phyloP scores from a whole-genome alignment of 2,888 invertebrate species.

The Xiphydria camelus region DNA sequence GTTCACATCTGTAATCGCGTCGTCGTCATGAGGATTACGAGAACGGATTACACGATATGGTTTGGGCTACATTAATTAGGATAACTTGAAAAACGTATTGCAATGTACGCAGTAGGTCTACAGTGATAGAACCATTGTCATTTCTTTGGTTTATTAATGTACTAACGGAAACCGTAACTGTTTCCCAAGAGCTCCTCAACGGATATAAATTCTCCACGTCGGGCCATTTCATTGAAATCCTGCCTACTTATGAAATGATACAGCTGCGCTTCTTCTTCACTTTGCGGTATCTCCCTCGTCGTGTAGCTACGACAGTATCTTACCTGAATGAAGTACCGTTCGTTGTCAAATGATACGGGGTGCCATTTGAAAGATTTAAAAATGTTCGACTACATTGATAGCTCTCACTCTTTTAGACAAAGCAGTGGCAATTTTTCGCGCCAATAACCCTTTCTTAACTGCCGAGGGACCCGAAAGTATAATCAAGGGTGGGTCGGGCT shows the following conservation, averaged over 20 bases:
- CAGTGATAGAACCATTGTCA: no score
- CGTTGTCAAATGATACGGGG: no score
- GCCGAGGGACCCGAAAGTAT: constrained; percentile 56
- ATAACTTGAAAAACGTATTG: background rate
- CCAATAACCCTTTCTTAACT: constrained; percentile 45
- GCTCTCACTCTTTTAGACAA: constrained; percentile 32
- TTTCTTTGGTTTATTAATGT: no score
- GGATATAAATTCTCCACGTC: constrained; percentile 55
- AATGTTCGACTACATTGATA: background rate
- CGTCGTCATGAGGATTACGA: background rate
- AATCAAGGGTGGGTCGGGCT: constrained; percentile 51
- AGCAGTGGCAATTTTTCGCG: constrained; percentile 36
- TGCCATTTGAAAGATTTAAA: constrained; percentile 21
- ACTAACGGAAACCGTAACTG: constrained; percentile 56
- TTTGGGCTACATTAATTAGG: background rate
- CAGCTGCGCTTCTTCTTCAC: constrained; percentile 41
- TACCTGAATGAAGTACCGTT: constrained; percentile 34
- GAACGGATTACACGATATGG: background rate
- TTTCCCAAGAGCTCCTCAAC: constrained; percentile 54
- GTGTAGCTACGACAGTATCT: constrained; percentile 53
- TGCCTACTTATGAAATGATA: constrained; percentile 49
- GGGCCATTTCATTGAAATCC: constrained; percentile 51
- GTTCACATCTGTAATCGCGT: constrained; percentile 38
- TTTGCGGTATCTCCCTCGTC: constrained; percentile 41
- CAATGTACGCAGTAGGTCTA: no score